Evolutionary conservation across 2,888 invertebrate species (phyloP).

Genomic region (Spatulosminthurus flaviceps): DNA sequence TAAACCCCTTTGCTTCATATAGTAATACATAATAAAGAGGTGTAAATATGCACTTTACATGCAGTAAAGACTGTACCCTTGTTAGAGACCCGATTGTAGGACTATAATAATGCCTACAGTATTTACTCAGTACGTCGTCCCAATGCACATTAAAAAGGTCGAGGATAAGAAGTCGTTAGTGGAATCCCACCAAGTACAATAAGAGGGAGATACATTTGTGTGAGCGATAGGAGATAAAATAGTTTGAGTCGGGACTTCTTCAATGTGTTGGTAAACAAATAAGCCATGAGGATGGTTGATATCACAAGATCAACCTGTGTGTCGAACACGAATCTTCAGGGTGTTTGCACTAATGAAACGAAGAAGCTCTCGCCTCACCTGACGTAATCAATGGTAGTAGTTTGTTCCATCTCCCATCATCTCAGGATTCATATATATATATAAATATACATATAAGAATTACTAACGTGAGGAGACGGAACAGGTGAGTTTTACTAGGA

Average conservation of each 20-base stretch:
- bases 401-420: background rate
- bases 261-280: slow-evolving; percentile 26
- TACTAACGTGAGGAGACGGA: background rate
- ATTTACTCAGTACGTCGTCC: no score
- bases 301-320: slow-evolving; percentile 39
- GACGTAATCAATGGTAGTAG: slow-evolving; percentile 9
- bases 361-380: background rate
- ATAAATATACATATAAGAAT: background rate
- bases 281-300: slow-evolving; percentile 18
- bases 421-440: no score
- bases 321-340: slow-evolving; percentile 32
- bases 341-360: slow-evolving; percentile 46
- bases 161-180: background rate
- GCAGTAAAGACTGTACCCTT: no score
- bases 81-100: no score
- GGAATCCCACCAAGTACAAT: background rate
- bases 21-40: no score
- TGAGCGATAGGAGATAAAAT: slow-evolving; percentile 28
- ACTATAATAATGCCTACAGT: no score
- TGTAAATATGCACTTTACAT: no score
- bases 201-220: background rate
- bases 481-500: background rate
- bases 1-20: no score
- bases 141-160: background rate
- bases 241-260: slow-evolving; percentile 25